phyloP scores from a whole-genome alignment of 2,888 invertebrate species.

The Philonicus albiceps region DNA sequence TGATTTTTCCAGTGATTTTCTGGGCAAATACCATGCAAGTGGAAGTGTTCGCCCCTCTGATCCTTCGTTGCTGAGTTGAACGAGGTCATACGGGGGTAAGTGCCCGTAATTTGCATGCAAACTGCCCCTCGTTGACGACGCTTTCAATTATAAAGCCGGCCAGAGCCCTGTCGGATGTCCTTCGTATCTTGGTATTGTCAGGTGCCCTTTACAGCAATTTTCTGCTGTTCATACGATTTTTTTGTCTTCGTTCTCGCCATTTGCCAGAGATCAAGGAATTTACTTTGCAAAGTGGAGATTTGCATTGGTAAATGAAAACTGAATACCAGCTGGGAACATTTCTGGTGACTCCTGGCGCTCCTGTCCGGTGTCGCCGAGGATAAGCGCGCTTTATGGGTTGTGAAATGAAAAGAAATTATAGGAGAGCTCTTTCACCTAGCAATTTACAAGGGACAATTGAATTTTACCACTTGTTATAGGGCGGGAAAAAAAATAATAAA shows the following conservation, averaged over 20 bases:
- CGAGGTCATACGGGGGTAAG: constrained; percentile 26
- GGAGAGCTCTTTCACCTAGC: not conserved
- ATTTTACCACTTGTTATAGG: not conserved
- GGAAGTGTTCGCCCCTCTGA: not conserved
- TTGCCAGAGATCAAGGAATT: constrained; percentile 7
- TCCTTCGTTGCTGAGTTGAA: not conserved
- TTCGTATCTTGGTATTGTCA: constrained; percentile 23
- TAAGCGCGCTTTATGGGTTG: not conserved
- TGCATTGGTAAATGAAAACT: constrained; percentile 9
- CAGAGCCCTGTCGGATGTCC: not conserved
- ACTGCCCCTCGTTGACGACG: constrained; percentile 27
- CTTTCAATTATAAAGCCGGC: constrained; percentile 22
- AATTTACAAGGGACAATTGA: not conserved
- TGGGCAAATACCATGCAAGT: not conserved
- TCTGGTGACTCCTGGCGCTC: not conserved
- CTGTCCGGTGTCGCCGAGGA: not conserved
- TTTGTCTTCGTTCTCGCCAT: not conserved
- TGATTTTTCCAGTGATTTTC: constrained; percentile 9
- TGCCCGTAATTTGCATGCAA: constrained; percentile 23
- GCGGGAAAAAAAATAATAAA: not conserved
- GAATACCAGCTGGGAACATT: not conserved
- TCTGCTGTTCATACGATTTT: constrained; percentile 5
- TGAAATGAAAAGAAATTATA: not conserved
- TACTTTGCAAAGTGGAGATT: constrained; percentile 7
- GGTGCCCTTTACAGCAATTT: constrained; percentile 17